Evolutionary conservation across 2,888 invertebrate genomes (phyloP).

Genomic region (Drosophila gaucha): DNA sequence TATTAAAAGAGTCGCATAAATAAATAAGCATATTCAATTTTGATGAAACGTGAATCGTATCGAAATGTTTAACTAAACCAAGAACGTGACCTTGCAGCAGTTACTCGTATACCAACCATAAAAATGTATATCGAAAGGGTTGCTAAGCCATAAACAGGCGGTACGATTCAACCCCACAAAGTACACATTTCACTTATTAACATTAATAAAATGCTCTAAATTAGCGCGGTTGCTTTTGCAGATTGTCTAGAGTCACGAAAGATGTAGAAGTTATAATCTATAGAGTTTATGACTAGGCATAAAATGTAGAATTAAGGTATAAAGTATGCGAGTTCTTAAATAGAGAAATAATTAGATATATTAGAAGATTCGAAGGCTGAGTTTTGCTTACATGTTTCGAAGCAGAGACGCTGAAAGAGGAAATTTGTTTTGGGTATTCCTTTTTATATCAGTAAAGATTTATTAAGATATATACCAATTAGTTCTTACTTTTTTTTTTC

Average conservation of each 20-base stretch:
- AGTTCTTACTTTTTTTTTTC: too few relatives aligned
- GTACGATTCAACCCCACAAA: neutral
- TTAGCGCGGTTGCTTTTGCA: neutral
- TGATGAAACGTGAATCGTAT: constrained; percentile 76
- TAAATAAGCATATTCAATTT: constrained; percentile 78
- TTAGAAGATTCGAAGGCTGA: neutral
- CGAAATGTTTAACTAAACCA: constrained; percentile 74
- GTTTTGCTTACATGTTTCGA: too few relatives aligned
- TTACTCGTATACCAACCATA: constrained; percentile 16
- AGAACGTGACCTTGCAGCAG: constrained; percentile 67
- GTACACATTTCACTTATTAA: constrained; percentile 11
- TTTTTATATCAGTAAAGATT: too few relatives aligned
- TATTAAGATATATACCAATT: too few relatives aligned
- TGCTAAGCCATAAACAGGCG: constrained; percentile 9
- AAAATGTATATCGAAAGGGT: constrained; percentile 16
- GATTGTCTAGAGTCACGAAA: constrained; percentile 1
- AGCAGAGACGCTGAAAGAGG: too few relatives aligned
- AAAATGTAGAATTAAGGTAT: neutral
- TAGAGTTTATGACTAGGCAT: neutral
- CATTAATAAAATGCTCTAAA: constrained; percentile 3
- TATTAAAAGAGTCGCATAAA: constrained; percentile 75
- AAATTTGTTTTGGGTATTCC: too few relatives aligned
- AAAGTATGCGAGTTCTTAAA: neutral
- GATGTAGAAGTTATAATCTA: neutral
- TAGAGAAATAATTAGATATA: neutral